Evolutionary conservation across 2,888 invertebrate species (phyloP).

Genomic region (Drosophila buzzatii): DNA sequence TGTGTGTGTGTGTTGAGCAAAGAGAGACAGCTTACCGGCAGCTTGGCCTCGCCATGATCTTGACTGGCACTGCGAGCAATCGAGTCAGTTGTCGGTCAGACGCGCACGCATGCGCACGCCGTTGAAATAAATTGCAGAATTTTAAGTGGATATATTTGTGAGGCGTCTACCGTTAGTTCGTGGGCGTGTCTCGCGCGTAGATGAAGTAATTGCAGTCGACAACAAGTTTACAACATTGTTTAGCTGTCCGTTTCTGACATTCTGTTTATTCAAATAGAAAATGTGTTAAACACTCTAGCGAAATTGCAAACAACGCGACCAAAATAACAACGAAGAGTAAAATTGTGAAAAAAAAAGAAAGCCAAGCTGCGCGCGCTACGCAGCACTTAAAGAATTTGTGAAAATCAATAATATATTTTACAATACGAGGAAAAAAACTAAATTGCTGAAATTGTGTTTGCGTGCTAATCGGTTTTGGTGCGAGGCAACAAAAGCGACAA

Average conservation of each 20-base stretch:
- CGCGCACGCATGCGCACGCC: slow-evolving; percentile 76
- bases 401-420: slow-evolving; percentile 38
- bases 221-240: slow-evolving; percentile 13
- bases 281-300: slow-evolving; percentile 72
- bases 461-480: slow-evolving; percentile 66
- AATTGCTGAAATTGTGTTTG: slow-evolving; percentile 71
- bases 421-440: slow-evolving; percentile 23
- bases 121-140: slow-evolving; percentile 21
- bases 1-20: neutral
- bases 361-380: slow-evolving; percentile 45
- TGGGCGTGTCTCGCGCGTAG: slow-evolving; percentile 54
- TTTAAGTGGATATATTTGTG: neutral
- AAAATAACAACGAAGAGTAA: slow-evolving; percentile 21
- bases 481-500: slow-evolving; percentile 41
- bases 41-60: slow-evolving; percentile 66
- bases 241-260: slow-evolving; percentile 2
- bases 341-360: slow-evolving; percentile 55
- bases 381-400: slow-evolving; percentile 48
- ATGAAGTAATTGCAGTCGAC: slow-evolving; percentile 69
- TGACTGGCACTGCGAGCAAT: slow-evolving; percentile 43
- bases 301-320: slow-evolving; percentile 59
- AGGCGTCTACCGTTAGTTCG: slow-evolving; percentile 59
- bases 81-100: slow-evolving; percentile 73
- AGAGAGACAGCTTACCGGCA: slow-evolving; percentile 31
- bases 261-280: slow-evolving; percentile 64